Percentiles rank a stretch among this genome's conserved stretches.
Conservation (phyloP, 1,140 invertebrate genomes). For the Fragariocoptes setiger region DNA sequence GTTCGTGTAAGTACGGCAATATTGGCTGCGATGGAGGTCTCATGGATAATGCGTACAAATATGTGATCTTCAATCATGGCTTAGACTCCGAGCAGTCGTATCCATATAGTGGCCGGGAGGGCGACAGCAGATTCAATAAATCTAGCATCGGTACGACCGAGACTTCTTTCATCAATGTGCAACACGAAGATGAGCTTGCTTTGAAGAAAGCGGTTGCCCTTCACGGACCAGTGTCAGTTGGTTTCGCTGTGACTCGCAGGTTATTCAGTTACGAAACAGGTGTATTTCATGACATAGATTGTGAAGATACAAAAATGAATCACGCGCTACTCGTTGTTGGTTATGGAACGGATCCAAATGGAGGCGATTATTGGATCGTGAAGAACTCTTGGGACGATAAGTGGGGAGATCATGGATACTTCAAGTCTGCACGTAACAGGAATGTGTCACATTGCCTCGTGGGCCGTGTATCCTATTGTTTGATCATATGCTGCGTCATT, state of each 20-base stretch:
- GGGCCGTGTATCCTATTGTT: no score
- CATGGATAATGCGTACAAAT: neutral
- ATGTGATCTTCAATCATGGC: conserved; percentile 4
- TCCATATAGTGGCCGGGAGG: conserved; percentile 18
- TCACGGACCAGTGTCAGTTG: conserved; percentile 18
- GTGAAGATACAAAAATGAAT: conserved; percentile 18
- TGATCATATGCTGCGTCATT: no score
- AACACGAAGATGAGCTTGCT: conserved; percentile 15
- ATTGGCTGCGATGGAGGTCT: conserved; percentile 1
- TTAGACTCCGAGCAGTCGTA: conserved; percentile 18
- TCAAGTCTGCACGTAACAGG: conserved; percentile 20
- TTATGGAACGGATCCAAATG: conserved; percentile 18
- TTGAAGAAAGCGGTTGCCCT: conserved; percentile 17
- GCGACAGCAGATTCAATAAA: conserved; percentile 18
- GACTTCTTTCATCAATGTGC: conserved; percentile 20
- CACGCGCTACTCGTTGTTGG: conserved; percentile 25
- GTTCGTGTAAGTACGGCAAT: neutral
- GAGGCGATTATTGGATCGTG: conserved; percentile 13
- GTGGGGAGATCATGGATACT: conserved; percentile 24
- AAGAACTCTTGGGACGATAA: conserved; percentile 11
- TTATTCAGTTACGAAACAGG: no score
- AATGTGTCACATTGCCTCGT: conserved; percentile 50
- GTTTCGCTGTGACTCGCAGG: conserved; percentile 18
- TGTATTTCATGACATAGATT: conserved; percentile 19
- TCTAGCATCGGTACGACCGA: conserved; percentile 21